These are phyloP conservation scores for Hippoglossus hippoglossus DNA, from an alignment of 2,797 vertebrate genomes.

Conservation along the genomic window DNA sequence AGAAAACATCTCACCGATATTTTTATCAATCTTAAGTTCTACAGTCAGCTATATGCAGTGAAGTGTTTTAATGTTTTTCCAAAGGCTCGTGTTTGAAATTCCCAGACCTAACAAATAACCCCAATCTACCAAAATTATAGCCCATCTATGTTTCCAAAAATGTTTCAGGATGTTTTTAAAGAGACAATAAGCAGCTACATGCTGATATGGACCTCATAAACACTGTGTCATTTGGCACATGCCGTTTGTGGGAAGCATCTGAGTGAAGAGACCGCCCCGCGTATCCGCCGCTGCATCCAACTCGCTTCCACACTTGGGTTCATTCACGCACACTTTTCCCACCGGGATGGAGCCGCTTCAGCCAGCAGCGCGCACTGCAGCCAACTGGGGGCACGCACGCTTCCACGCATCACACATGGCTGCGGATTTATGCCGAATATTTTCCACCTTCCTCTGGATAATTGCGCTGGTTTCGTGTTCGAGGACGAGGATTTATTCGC, in stretches of 20 bases:
- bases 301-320: constrained; percentile 69
- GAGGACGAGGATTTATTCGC: constrained; percentile 92
- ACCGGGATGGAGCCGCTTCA: constrained; percentile 90
- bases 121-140: background rate
- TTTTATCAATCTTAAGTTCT: background rate
- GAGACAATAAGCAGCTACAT: background rate
- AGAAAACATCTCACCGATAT: background rate
- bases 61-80: background rate
- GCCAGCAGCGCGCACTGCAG: constrained; percentile 77
- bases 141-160: too few species aligned
- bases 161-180: too few species aligned
- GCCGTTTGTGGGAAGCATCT: constrained; percentile 64
- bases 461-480: constrained; percentile 86
- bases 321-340: constrained; percentile 93
- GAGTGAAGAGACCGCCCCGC: constrained; percentile 76
- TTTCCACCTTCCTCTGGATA: constrained; percentile 85
- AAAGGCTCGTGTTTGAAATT: too few species aligned
- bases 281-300: constrained; percentile 70
- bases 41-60: background rate
- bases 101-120: background rate
- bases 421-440: constrained; percentile 79
- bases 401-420: constrained; percentile 86
- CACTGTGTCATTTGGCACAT: constrained; percentile 46
- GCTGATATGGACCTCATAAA: background rate
- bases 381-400: constrained; percentile 65